phyloP scores from a whole-genome alignment of 2,888 invertebrate species.

The Eupithecia vulgata region DNA sequence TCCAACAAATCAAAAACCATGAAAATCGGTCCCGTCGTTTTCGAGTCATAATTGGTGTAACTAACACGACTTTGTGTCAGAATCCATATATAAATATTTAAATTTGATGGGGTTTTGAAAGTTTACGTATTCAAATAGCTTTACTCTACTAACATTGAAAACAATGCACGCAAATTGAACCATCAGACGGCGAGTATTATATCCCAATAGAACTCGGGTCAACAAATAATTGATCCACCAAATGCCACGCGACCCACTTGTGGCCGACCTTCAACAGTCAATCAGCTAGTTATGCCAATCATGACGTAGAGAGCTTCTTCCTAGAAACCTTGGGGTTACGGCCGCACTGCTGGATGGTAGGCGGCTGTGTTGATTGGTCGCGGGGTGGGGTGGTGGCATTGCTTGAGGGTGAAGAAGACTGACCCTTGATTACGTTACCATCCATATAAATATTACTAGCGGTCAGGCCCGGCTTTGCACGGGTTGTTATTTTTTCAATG shows the following conservation, averaged over 20 bases:
- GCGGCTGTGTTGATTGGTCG: background rate
- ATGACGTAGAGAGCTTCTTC: conserved; percentile 37
- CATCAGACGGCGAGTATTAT: conserved; percentile 60
- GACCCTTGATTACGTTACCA: too few relatives aligned
- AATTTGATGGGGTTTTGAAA: too few relatives aligned
- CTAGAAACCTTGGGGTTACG: conserved; percentile 23
- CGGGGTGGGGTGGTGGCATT: too few relatives aligned
- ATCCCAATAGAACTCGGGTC: conserved; percentile 67
- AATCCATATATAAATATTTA: too few relatives aligned
- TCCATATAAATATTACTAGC: too few relatives aligned
- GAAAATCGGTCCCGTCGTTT: too few relatives aligned
- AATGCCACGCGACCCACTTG: conserved; percentile 57
- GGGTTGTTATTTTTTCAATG: too few relatives aligned
- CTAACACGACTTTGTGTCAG: too few relatives aligned
- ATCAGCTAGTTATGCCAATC: conserved; percentile 50
- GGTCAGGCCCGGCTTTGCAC: too few relatives aligned
- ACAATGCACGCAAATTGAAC: conserved; percentile 50
- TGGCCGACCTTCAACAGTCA: conserved; percentile 62
- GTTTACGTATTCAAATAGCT: conserved; percentile 1
- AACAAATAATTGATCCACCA: conserved; percentile 69
- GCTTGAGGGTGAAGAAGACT: too few relatives aligned
- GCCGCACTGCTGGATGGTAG: background rate
- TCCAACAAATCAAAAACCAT: too few relatives aligned
- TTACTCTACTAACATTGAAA: conserved; percentile 49
- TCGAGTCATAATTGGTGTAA: too few relatives aligned